These are phyloP conservation scores for Neotoxoptera formosana DNA, from an alignment of 1,140 invertebrate species.

Conservation along the genomic window DNA sequence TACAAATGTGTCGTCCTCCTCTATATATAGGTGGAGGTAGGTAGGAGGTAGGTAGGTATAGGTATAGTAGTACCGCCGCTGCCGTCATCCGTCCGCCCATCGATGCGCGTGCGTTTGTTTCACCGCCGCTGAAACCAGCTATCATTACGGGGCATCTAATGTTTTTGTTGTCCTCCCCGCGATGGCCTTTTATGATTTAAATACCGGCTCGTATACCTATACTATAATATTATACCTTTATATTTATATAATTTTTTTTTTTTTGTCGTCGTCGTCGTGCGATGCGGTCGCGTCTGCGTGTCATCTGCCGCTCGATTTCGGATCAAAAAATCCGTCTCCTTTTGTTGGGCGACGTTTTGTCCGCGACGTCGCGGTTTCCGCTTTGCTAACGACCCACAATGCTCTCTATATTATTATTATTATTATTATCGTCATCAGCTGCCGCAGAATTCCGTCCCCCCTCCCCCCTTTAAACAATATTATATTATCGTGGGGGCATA, in stretches of 20 bases:
- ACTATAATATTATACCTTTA: neutral
- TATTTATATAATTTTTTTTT: neutral
- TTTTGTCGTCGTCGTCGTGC: neutral
- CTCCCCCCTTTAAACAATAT: neutral
- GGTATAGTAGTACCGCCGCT: no score
- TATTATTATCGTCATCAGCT: constrained; percentile 37
- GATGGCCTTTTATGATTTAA: constrained; percentile 44
- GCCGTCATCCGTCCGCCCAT: constrained; percentile 16
- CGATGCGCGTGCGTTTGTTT: constrained; percentile 1
- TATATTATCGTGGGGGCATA: neutral
- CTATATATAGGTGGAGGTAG: no score
- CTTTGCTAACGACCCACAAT: constrained; percentile 48
- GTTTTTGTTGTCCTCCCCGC: constrained; percentile 48
- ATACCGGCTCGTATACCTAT: neutral
- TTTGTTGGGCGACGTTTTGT: constrained; percentile 37
- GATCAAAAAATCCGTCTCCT: constrained; percentile 48
- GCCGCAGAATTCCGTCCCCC: neutral
- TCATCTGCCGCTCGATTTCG: constrained; percentile 57
- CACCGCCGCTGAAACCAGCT: constrained; percentile 1
- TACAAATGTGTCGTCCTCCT: neutral
- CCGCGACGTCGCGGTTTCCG: constrained; percentile 53
- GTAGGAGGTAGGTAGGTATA: no score
- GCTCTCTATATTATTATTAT: neutral
- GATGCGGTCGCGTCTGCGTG: constrained; percentile 10
- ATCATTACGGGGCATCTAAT: constrained; percentile 54